phyloP scores from a whole-genome alignment of 2,797 vertebrate species.

The Lepilemur ruficaudatus region DNA sequence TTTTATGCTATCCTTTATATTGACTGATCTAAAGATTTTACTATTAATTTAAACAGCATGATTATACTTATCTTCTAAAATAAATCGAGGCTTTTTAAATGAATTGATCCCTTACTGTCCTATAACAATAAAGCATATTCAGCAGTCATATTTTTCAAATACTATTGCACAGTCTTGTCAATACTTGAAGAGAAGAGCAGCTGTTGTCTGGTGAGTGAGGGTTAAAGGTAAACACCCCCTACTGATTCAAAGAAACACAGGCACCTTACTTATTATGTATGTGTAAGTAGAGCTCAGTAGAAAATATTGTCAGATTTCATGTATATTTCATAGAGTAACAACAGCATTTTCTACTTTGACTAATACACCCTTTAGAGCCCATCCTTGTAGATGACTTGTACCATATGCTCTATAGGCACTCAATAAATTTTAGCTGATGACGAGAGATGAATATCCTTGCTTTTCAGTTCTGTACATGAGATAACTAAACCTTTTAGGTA shows the following conservation, averaged over 20 bases:
- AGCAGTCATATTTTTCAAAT: slow-evolving; percentile 73
- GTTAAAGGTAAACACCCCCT: slow-evolving; percentile 70
- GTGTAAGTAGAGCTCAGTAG: slow-evolving; percentile 59
- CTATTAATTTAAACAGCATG: slow-evolving; percentile 70
- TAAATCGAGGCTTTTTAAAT: slow-evolving; percentile 69
- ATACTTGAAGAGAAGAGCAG: slow-evolving; percentile 68
- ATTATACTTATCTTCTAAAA: slow-evolving; percentile 63
- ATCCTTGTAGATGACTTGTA: background rate
- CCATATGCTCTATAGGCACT: background rate
- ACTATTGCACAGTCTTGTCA: slow-evolving; percentile 44
- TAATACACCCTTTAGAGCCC: background rate
- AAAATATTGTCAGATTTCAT: slow-evolving; percentile 64
- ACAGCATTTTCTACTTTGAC: slow-evolving; percentile 43
- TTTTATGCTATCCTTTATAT: slow-evolving; percentile 53
- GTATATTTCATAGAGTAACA: slow-evolving; percentile 62
- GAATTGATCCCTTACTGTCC: slow-evolving; percentile 68
- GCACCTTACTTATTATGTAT: slow-evolving; percentile 58
- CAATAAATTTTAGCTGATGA: background rate
- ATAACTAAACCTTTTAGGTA: slow-evolving; percentile 19
- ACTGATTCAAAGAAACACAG: slow-evolving; percentile 53
- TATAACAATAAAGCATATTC: slow-evolving; percentile 68
- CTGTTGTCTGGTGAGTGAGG: slow-evolving; percentile 67
- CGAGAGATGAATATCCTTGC: background rate
- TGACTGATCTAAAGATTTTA: slow-evolving; percentile 62
- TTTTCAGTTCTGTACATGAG: background rate